A percentile compares a stretch with the other conserved stretches of the same genome.
phyloP scores from a whole-genome alignment of 1,140 invertebrate genomes.

The Vanessa tameamea region DNA sequence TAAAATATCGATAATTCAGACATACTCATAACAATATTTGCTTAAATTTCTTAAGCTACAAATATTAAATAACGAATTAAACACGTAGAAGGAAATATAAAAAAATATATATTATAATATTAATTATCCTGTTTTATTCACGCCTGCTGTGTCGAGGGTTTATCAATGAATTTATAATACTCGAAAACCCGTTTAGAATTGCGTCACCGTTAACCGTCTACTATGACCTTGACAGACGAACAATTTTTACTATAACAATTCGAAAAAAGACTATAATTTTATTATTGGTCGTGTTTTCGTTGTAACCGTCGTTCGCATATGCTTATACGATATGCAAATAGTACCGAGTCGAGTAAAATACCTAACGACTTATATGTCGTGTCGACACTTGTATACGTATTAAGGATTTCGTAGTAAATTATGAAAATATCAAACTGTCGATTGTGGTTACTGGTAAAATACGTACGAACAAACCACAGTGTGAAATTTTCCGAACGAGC shows the following conservation, averaged over 20 bases:
- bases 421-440: background rate
- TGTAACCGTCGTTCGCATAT: slow-evolving; percentile 21
- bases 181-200: slow-evolving; percentile 37
- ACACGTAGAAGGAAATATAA: background rate
- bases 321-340: slow-evolving; percentile 26
- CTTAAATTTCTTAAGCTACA: background rate
- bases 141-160: slow-evolving; percentile 12
- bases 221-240: slow-evolving; percentile 36
- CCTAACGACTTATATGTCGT: background rate
- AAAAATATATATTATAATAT: background rate
- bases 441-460: slow-evolving; percentile 4
- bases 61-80: too few species aligned
- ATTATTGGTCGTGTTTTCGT: slow-evolving; percentile 29
- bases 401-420: background rate
- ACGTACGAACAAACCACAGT: slow-evolving; percentile 9
- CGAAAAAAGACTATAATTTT: slow-evolving; percentile 20
- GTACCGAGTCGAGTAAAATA: background rate
- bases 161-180: slow-evolving; percentile 40
- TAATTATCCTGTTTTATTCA: slow-evolving; percentile 1
- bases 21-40: background rate
- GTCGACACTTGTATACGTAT: slow-evolving; percentile 2
- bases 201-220: slow-evolving; percentile 37
- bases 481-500: slow-evolving; percentile 25
- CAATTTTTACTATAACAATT: background rate
- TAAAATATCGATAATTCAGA: background rate